Conservation (phyloP, 1,140 invertebrate genomes). For the Danaus melanippus region DNA sequence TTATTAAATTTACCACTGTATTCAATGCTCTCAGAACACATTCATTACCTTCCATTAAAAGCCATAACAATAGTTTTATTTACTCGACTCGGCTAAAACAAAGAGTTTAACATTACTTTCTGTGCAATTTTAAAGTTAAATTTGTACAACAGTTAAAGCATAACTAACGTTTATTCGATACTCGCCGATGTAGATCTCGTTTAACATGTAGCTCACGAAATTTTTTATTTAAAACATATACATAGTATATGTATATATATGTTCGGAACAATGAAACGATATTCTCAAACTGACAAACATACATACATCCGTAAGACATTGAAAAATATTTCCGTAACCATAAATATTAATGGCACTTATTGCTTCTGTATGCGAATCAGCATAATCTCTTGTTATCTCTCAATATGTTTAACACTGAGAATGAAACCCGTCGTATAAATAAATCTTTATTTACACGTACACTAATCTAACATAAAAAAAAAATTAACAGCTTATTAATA, state of each 20-base stretch:
- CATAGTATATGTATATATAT: neutral
- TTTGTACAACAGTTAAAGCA: slow-evolving; percentile 11
- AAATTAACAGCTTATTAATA: neutral
- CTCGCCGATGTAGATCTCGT: too few species aligned
- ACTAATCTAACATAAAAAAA: too few species aligned
- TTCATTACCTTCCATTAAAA: slow-evolving; percentile 21
- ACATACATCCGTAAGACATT: too few species aligned
- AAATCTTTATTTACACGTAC: too few species aligned
- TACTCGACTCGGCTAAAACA: slow-evolving; percentile 33
- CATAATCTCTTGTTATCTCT: neutral
- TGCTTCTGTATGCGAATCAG: slow-evolving; percentile 10
- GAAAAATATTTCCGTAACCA: too few species aligned
- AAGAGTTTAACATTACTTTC: slow-evolving; percentile 38
- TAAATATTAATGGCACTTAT: too few species aligned
- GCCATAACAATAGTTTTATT: slow-evolving; percentile 36
- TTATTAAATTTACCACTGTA: too few species aligned
- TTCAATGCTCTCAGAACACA: slow-evolving; percentile 15
- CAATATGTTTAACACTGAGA: neutral
- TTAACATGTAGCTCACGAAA: too few species aligned
- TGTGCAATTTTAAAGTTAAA: slow-evolving; percentile 34
- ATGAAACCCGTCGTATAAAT: too few species aligned
- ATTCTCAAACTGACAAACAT: too few species aligned
- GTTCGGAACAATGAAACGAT: too few species aligned
- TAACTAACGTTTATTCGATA: too few species aligned
- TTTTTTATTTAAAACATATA: neutral